A percentile compares a stretch with the other conserved stretches of the same genome.
Evolutionary conservation across 30 jellyfish, hydroid and myxozoan species (phyloP).

Genomic region (Aurelia sp.): DNA sequence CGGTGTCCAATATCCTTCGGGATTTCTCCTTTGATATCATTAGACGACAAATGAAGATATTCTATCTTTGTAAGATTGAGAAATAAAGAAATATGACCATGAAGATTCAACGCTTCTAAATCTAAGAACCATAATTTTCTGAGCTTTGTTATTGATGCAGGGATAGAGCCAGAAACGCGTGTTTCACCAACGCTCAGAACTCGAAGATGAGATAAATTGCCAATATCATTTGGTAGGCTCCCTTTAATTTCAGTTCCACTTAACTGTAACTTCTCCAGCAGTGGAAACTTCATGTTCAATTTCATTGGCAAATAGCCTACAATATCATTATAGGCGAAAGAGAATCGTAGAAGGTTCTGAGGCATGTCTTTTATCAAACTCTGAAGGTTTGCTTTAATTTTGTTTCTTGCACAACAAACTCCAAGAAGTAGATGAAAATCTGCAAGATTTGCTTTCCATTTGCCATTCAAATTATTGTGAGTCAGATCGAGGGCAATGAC

Average conservation of each 20-base stretch:
- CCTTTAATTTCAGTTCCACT: constrained; percentile 41
- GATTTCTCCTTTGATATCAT: constrained; percentile 35
- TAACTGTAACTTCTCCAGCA: constrained; percentile 45
- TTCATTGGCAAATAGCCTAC: constrained; percentile 21
- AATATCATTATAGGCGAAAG: constrained; percentile 21
- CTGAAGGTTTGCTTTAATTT: constrained; percentile 14
- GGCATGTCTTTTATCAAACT: constrained; percentile 5
- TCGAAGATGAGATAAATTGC: constrained; percentile 33
- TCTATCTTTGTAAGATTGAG: constrained; percentile 35
- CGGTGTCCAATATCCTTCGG: constrained; percentile 51
- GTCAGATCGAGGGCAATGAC: constrained; percentile 33
- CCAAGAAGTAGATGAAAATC: constrained; percentile 49
- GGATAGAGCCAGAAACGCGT: constrained; percentile 35
- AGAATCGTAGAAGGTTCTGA: constrained; percentile 19
- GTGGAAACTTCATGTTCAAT: neutral
- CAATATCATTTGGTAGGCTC: constrained; percentile 39
- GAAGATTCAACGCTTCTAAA: constrained; percentile 39
- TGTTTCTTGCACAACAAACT: constrained; percentile 24
- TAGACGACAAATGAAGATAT: constrained; percentile 56
- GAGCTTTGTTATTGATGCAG: constrained; percentile 34
- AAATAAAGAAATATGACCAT: constrained; percentile 30
- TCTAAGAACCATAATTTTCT: constrained; percentile 55
- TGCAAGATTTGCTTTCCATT: neutral
- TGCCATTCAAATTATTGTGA: constrained; percentile 34
- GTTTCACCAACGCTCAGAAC: constrained; percentile 73